These are phyloP conservation scores for Steatornis caripensis DNA, from an alignment of 2,113 vertebrate genomes.

Conservation along the genomic window DNA sequence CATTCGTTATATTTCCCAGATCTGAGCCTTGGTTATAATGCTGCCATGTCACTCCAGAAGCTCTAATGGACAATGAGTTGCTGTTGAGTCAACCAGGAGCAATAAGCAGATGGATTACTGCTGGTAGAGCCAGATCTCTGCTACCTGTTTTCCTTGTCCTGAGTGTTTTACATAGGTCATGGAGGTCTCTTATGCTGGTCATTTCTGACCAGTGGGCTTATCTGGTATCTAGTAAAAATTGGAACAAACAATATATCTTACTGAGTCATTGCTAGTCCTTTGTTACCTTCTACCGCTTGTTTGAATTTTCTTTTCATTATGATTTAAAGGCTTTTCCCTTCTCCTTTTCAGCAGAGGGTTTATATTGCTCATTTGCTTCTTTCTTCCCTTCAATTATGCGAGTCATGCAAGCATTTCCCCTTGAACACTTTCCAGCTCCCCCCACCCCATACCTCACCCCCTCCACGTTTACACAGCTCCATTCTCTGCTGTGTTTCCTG, in stretches of 20 bases:
- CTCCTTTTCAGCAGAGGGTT: background rate
- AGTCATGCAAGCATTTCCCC: slow-evolving; percentile 13
- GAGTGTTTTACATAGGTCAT: background rate
- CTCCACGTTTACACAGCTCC: background rate
- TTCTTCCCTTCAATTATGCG: background rate
- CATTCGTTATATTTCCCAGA: background rate
- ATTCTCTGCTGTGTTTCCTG: background rate
- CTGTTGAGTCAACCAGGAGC: background rate
- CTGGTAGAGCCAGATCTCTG: background rate
- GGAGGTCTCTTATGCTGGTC: background rate
- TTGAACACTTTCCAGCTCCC: slow-evolving; percentile 19
- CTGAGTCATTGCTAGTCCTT: background rate
- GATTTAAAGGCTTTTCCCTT: slow-evolving; percentile 16
- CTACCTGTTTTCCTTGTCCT: background rate
- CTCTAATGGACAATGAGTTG: background rate
- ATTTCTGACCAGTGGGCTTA: background rate
- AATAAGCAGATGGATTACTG: background rate
- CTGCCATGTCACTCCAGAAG: background rate
- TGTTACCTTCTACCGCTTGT: slow-evolving; percentile 17
- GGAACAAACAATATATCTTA: background rate
- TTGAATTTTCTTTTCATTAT: background rate
- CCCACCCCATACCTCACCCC: background rate
- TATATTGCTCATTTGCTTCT: background rate
- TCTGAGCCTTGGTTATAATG: background rate
- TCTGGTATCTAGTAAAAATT: background rate